These are phyloP conservation scores for Seriola aureovittata DNA, from an alignment of 2,113 vertebrate species.

Conservation along the genomic window DNA sequence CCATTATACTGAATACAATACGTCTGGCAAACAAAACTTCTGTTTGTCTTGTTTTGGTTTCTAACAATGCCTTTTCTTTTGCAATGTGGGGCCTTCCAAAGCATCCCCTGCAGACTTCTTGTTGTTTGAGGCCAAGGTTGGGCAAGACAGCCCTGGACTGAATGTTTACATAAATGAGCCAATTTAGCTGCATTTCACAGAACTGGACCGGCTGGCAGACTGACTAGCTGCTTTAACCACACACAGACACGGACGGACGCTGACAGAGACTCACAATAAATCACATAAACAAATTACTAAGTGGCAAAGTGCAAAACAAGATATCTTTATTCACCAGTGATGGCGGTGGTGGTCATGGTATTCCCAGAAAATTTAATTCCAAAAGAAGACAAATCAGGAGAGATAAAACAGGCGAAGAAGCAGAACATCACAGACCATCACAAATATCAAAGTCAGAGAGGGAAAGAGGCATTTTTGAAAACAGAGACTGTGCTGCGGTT, in stretches of 20 bases:
- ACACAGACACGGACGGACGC: slow-evolving; percentile 33
- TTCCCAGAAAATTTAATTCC: slow-evolving; percentile 5
- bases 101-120: slow-evolving; percentile 58
- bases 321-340: slow-evolving; percentile 20
- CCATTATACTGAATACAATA: slow-evolving; percentile 62
- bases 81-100: slow-evolving; percentile 51
- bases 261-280: slow-evolving; percentile 53
- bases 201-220: slow-evolving; percentile 50
- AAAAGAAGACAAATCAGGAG: not conserved
- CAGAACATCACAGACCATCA: not conserved
- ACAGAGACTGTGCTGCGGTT: slow-evolving; percentile 8
- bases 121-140: slow-evolving; percentile 60
- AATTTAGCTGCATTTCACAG: slow-evolving; percentile 75
- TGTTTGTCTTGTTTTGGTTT: slow-evolving; percentile 38
- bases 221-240: slow-evolving; percentile 46
- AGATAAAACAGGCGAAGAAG: not conserved
- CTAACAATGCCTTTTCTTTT: slow-evolving; percentile 59
- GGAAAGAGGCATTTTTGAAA: not conserved
- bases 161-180: slow-evolving; percentile 75
- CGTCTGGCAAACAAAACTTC: slow-evolving; percentile 56
- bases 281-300: slow-evolving; percentile 51
- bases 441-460: not conserved
- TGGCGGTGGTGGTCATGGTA: not conserved
- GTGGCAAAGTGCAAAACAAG: slow-evolving; percentile 39
- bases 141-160: slow-evolving; percentile 52